Conservation (phyloP, 1,140 invertebrate genomes). For the Cylas formicarius region DNA sequence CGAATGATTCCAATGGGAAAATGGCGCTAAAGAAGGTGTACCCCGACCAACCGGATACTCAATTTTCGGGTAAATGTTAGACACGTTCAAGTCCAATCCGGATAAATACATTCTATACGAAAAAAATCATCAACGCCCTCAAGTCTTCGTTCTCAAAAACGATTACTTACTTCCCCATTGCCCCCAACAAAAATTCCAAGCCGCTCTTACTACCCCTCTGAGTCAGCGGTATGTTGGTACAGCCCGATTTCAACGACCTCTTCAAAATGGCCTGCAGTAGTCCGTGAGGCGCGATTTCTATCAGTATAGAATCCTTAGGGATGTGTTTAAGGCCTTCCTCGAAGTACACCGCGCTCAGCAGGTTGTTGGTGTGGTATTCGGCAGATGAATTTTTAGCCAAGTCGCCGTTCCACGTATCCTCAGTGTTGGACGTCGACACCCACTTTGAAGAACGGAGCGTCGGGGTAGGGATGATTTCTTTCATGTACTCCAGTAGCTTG, state of each 20-base stretch:
- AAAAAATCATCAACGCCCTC: too few species aligned
- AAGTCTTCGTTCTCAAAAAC: neutral
- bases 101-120: constrained; percentile 35
- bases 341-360: constrained; percentile 77
- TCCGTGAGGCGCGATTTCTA: constrained; percentile 78
- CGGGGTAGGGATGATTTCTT: constrained; percentile 60
- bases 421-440: constrained; percentile 79
- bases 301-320: constrained; percentile 70
- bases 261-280: constrained; percentile 65
- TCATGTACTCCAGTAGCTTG: constrained; percentile 62
- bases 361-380: constrained; percentile 90
- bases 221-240: constrained; percentile 71
- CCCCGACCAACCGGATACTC: constrained; percentile 72
- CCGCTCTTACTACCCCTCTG: constrained; percentile 68
- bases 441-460: constrained; percentile 68
- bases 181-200: constrained; percentile 57
- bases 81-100: constrained; percentile 39
- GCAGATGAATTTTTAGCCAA: constrained; percentile 68
- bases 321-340: constrained; percentile 72
- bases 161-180: constrained; percentile 61
- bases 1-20: constrained; percentile 87
- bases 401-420: constrained; percentile 66
- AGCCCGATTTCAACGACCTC: constrained; percentile 49
- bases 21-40: constrained; percentile 67
- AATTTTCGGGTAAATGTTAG: constrained; percentile 54